A percentile compares a stretch with the other conserved stretches of the same genome.
phyloP scores from a whole-genome alignment of 2,888 invertebrate species.

The Erannis defoliaria region DNA sequence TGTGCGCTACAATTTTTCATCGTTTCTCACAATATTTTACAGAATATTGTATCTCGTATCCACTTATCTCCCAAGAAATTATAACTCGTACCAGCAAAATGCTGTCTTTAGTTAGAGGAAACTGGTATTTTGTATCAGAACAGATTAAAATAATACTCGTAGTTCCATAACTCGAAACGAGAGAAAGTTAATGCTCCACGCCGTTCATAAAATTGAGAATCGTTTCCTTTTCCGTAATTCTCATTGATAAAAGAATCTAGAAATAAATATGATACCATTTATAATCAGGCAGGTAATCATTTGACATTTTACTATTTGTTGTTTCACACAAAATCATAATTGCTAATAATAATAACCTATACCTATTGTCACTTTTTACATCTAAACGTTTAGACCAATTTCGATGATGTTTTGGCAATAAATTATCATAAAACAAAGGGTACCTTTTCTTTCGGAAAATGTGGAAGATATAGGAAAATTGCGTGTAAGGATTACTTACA shows the following conservation, averaged over 20 bases:
- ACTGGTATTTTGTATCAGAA: slow-evolving; percentile 26
- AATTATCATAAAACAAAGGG: no score
- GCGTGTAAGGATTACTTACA: no score
- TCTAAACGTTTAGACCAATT: no score
- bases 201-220: slow-evolving; percentile 22
- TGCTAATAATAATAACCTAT: no score
- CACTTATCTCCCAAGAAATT: slow-evolving; percentile 11
- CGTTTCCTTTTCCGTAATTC: slow-evolving; percentile 29
- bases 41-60: neutral
- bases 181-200: slow-evolving; percentile 28
- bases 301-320: neutral
- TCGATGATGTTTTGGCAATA: no score
- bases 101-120: slow-evolving; percentile 23
- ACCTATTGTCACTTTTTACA: no score
- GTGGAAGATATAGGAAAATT: no score
- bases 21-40: neutral
- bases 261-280: neutral
- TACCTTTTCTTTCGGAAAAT: no score
- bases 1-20: neutral
- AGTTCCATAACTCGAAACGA: slow-evolving; percentile 16
- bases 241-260: slow-evolving; percentile 11
- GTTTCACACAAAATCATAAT: no score
- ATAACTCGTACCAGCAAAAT: slow-evolving; percentile 14
- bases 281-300: neutral
- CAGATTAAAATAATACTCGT: slow-evolving; percentile 26